Base-by-base conservation (phyloP, 2,888 invertebrate species). In the Limnephilus marmoratus region DNA sequence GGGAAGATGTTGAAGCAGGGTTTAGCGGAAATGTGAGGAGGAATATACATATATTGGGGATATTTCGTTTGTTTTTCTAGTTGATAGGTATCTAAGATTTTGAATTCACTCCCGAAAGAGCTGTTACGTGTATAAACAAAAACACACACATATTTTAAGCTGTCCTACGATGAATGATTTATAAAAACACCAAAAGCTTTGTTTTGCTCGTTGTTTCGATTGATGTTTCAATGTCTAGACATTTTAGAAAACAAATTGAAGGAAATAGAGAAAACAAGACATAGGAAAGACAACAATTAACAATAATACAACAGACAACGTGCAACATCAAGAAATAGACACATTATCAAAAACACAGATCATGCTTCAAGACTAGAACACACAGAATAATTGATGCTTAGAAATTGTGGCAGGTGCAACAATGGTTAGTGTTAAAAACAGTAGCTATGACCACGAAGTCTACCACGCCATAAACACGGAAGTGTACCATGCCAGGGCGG, bases 391-490 rank as follows among this genome's bases (percentile, higher is more conserved):
- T 94, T 94, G 94, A 94, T 94, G 94, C 94, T 94, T 94, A 94
- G 94, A 94, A 34, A 90, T 81, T 41, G 81, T 41, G 90, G 15
- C 15, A 31, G 41, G 81, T 41, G 81, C 90, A 81, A 41, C 31
- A 81, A 90, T 37, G 81, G 81, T 81, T 37, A 90, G 81, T 87
- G 68, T 86, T 83, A 37, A 18, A 34, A 34, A 82, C 82, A 34
- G 82, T 34, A 85, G 41, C 87, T 68, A 53, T 91, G 92, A 93
- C 94, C 94, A 87, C 81, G 91, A 89, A 41, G 68, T 85, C 92
- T 91, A 91, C 90, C 87, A 92, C 92, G 87, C 80, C 82, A 96
- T 97, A 98, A 96, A 97, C 98, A 97, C 97, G 95, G 96, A 95
- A 93, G 85, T 94, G 94, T 94, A 53, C 90, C 91, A 91, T 90